phyloP scores from a whole-genome alignment of 2,888 invertebrate species.

The Melanostoma scalare region DNA sequence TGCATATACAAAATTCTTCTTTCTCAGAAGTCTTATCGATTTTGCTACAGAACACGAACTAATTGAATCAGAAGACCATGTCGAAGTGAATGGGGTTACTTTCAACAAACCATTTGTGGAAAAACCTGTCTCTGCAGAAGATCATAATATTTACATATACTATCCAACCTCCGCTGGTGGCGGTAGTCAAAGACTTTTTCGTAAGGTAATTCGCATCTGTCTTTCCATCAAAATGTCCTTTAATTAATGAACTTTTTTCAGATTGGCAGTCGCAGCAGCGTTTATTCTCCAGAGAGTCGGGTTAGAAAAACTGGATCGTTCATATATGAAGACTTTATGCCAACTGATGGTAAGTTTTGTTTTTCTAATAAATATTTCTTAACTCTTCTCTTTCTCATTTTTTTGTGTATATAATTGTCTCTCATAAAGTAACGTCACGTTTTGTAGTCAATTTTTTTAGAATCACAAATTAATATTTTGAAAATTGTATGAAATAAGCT shows the following conservation, averaged over 20 bases:
- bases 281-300: constrained; percentile 97
- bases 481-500: constrained; percentile 1
- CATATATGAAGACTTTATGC: constrained; percentile 99
- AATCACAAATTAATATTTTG: constrained; percentile 2
- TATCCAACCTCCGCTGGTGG: constrained; percentile 99
- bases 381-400: constrained; percentile 63
- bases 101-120: constrained; percentile 99
- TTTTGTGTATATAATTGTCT: constrained; percentile 18
- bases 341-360: constrained; percentile 93
- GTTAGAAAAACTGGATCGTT: constrained; percentile 98
- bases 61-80: constrained; percentile 97
- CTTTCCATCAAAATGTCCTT: too few relatives aligned
- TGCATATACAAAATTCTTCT: too few relatives aligned
- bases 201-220: constrained; percentile 87
- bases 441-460: constrained; percentile 11
- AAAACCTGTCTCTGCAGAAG: constrained; percentile 99
- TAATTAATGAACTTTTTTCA: constrained; percentile 77
- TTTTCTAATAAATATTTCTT: constrained; percentile 26
- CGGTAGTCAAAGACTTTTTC: constrained; percentile 97
- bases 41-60: constrained; percentile 89
- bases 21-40: too few relatives aligned
- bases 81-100: constrained; percentile 96
- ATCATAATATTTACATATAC: constrained; percentile 99
- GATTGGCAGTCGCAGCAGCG: constrained; percentile 99
- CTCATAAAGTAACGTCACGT: constrained; percentile 16